Conservation (phyloP, 2,888 invertebrate species). For the Morinoia aosen region DNA sequence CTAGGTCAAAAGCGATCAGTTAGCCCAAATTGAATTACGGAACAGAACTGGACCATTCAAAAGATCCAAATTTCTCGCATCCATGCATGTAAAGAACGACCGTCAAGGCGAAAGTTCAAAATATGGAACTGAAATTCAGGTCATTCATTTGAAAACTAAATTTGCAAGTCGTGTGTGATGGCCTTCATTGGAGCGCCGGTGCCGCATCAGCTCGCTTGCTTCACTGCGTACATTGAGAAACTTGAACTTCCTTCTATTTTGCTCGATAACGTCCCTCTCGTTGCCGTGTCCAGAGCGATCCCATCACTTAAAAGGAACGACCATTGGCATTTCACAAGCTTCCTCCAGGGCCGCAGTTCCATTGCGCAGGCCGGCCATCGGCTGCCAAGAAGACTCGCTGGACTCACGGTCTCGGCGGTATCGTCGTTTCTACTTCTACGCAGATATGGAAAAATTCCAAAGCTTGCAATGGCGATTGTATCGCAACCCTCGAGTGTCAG, state of each 20-base stretch:
- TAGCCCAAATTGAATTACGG: background rate
- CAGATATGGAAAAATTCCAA: constrained; percentile 45
- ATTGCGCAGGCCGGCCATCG: background rate
- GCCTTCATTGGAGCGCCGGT: background rate
- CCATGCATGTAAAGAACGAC: background rate
- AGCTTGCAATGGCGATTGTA: constrained; percentile 14
- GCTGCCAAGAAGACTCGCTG: background rate
- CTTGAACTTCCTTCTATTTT: constrained; percentile 14
- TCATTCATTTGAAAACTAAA: background rate
- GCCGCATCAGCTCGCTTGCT: constrained; percentile 24
- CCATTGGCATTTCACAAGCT: constrained; percentile 26
- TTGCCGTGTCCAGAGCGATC: background rate
- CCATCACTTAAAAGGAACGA: constrained; percentile 18
- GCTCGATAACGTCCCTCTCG: background rate
- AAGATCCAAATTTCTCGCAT: background rate
- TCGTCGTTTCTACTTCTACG: constrained; percentile 41
- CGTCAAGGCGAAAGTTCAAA: background rate
- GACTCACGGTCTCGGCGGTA: background rate
- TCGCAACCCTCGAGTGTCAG: constrained; percentile 34
- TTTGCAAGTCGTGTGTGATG: background rate
- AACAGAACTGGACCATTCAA: background rate
- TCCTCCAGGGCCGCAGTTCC: background rate
- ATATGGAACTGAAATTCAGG: background rate
- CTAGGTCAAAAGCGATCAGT: background rate
- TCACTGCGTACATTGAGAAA: background rate